Conservation (phyloP, 2,888 invertebrate genomes). For the Eubasilissa splendida region DNA sequence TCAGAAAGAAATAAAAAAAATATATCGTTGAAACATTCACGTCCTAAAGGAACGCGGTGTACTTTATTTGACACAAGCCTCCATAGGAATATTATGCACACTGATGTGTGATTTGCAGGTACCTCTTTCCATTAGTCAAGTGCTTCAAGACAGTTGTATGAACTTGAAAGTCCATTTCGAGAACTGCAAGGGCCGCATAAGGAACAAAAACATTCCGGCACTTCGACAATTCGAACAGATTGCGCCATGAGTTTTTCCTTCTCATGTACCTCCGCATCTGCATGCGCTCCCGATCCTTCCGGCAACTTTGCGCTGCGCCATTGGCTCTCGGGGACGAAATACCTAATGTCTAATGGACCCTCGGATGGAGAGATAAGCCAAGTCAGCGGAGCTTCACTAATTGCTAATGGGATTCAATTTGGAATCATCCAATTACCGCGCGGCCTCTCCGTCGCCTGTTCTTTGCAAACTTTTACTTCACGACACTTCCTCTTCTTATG, state of each 20-base stretch:
- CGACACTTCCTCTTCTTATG: slow-evolving; percentile 9
- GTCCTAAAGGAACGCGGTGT: too few relatives aligned
- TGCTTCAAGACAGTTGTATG: too few relatives aligned
- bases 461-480: slow-evolving; percentile 51
- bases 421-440: slow-evolving; percentile 56
- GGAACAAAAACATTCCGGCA: background rate
- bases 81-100: too few relatives aligned
- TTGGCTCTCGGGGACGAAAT: slow-evolving; percentile 43
- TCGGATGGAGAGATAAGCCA: slow-evolving; percentile 55
- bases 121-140: too few relatives aligned
- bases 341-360: slow-evolving; percentile 53
- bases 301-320: slow-evolving; percentile 11
- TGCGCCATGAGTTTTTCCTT: slow-evolving; percentile 14
- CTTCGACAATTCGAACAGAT: background rate
- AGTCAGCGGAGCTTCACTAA: slow-evolving; percentile 56
- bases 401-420: slow-evolving; percentile 58
- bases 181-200: too few relatives aligned
- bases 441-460: slow-evolving; percentile 31
- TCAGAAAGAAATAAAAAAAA: too few relatives aligned
- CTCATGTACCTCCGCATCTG: slow-evolving; percentile 5
- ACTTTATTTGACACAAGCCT: too few relatives aligned
- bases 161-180: too few relatives aligned
- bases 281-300: slow-evolving; percentile 17
- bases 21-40: too few relatives aligned
- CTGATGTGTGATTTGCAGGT: too few relatives aligned